A percentile compares a stretch with the other conserved stretches of the same genome.
These are phyloP conservation scores for Karalla daura DNA, from an alignment of 2,797 vertebrate genomes.

Conservation along the genomic window DNA sequence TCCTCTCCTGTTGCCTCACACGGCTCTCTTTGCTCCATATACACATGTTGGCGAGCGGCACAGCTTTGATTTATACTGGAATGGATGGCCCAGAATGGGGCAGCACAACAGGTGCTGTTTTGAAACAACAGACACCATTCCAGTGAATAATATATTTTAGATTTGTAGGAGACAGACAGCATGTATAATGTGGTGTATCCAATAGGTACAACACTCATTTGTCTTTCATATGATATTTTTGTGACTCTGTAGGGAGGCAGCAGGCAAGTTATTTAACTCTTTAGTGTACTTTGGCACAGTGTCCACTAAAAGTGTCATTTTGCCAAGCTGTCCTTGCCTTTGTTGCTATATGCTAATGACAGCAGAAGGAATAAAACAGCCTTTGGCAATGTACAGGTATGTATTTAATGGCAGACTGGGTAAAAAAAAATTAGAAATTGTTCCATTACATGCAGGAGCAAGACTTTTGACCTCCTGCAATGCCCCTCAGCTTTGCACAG, in stretches of 20 bases:
- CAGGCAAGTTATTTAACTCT: slow-evolving; percentile 6
- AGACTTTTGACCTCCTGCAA: slow-evolving; percentile 82
- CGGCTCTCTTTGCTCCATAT: slow-evolving; percentile 43
- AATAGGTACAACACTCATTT: slow-evolving; percentile 12
- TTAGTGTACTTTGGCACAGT: background rate
- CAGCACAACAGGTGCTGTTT: slow-evolving; percentile 63
- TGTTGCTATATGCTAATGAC: background rate
- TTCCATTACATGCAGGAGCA: slow-evolving; percentile 70
- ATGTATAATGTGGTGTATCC: slow-evolving; percentile 6
- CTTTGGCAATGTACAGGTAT: slow-evolving; percentile 18
- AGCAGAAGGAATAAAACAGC: background rate
- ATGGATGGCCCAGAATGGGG: slow-evolving; percentile 51
- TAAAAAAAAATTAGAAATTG: slow-evolving; percentile 53
- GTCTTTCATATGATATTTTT: slow-evolving; percentile 28
- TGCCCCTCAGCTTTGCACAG: slow-evolving; percentile 70
- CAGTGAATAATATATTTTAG: slow-evolving; percentile 32
- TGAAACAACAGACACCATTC: slow-evolving; percentile 48
- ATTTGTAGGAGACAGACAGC: slow-evolving; percentile 19
- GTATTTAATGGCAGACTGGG: slow-evolving; percentile 36
- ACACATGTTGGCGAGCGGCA: slow-evolving; percentile 51
- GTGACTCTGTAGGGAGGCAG: slow-evolving; percentile 6
- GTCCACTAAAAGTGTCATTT: slow-evolving; percentile 2
- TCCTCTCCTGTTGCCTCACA: slow-evolving; percentile 52
- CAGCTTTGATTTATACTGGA: slow-evolving; percentile 69
- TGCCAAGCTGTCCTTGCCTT: background rate